Percentiles rank a stretch among this genome's conserved stretches.
Conservation (phyloP, 2,888 invertebrate genomes). For the Dolichopus griseipennis region DNA sequence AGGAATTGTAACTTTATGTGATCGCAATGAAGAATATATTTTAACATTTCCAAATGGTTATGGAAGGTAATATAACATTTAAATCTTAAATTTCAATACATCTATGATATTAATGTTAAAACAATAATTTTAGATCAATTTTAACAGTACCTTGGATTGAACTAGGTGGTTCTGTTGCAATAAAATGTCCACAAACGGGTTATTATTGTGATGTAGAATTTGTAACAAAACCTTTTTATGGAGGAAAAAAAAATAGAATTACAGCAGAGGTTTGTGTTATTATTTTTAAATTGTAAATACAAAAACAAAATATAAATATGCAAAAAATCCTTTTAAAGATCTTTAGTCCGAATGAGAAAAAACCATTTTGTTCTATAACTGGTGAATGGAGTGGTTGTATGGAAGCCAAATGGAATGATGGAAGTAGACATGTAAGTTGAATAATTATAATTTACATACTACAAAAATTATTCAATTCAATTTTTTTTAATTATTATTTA, state of each 20-base stretch:
- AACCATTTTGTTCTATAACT: constrained; percentile 75
- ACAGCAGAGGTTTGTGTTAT: constrained; percentile 60
- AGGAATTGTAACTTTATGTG: constrained; percentile 81
- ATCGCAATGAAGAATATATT: constrained; percentile 87
- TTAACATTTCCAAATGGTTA: constrained; percentile 98
- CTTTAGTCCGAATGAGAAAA: constrained; percentile 70
- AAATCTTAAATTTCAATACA: too few species aligned
- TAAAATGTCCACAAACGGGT: constrained; percentile 88
- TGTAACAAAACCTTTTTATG: constrained; percentile 95
- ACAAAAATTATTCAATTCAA: constrained; percentile 4
- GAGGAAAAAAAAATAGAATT: constrained; percentile 86
- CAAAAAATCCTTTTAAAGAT: constrained; percentile 28
- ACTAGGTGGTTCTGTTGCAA: constrained; percentile 83
- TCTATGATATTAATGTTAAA: too few species aligned
- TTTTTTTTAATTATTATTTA: constrained; percentile 14
- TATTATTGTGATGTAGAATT: constrained; percentile 91
- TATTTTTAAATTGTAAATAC: background rate
- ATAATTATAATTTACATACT: constrained; percentile 11
- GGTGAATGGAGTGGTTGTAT: constrained; percentile 98
- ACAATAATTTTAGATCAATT: constrained; percentile 79
- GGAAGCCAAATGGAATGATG: constrained; percentile 82
- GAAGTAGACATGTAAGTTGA: constrained; percentile 43
- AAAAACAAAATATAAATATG: background rate
- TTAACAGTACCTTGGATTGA: constrained; percentile 98
- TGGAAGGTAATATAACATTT: constrained; percentile 56